A percentile compares a stretch with the other conserved stretches of the same genome.
phyloP scores from a whole-genome alignment of 2,888 invertebrate species.

The Congeria kusceri region DNA sequence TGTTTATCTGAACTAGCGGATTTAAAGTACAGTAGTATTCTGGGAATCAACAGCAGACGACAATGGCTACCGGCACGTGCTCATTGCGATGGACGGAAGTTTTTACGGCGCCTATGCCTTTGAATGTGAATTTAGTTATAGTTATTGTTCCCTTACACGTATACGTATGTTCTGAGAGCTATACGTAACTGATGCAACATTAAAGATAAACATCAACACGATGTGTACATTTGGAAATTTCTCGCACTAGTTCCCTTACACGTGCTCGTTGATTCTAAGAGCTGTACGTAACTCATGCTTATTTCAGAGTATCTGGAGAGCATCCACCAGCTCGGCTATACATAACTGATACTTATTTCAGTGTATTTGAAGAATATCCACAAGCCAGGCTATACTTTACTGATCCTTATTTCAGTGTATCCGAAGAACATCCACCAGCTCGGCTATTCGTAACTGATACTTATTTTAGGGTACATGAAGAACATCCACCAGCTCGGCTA shows the following conservation, averaged over 20 bases:
- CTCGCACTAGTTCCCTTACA: no score
- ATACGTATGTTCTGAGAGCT: no score
- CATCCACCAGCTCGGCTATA: no score
- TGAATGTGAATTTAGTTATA: constrained; percentile 69
- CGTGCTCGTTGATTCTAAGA: no score
- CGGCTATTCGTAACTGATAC: not conserved
- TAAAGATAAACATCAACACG: not conserved
- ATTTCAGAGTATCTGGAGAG: no score
- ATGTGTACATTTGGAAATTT: no score
- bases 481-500: no score
- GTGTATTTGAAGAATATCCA: constrained; percentile 60
- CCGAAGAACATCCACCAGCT: constrained; percentile 25
- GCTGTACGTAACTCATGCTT: no score
- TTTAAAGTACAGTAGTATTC: not conserved
- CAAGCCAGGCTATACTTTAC: constrained; percentile 51
- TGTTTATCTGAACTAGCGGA: not conserved
- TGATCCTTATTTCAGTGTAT: constrained; percentile 32
- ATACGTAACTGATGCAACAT: no score
- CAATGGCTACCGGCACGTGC: constrained; percentile 51
- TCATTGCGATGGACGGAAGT: constrained; percentile 77
- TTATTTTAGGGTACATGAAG: no score
- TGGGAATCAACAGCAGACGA: not conserved
- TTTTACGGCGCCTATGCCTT: constrained; percentile 72
- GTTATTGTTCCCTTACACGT: no score
- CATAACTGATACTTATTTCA: constrained; percentile 17